These are phyloP conservation scores for Falco concolor DNA, from an alignment of 2,797 vertebrate species.

Conservation along the genomic window DNA sequence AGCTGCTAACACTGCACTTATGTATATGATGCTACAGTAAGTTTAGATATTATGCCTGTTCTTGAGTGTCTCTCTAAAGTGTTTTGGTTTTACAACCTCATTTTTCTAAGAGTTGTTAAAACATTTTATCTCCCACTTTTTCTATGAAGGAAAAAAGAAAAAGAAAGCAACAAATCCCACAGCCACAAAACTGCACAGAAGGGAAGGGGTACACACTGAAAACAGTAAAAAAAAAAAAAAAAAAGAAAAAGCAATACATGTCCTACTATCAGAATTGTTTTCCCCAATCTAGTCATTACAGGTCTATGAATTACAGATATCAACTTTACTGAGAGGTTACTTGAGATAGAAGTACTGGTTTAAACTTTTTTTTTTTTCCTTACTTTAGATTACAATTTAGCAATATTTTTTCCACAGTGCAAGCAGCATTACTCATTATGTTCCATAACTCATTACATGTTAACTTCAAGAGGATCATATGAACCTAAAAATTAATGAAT, in stretches of 20 bases:
- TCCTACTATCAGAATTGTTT: neutral
- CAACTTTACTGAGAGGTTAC: neutral
- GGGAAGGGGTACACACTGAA: neutral
- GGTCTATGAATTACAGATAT: neutral
- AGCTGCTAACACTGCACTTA: neutral
- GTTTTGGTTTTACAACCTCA: neutral
- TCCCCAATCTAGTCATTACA: neutral
- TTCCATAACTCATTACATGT: neutral
- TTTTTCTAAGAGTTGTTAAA: neutral
- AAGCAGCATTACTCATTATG: neutral
- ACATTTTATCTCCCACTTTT: neutral
- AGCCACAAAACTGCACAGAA: neutral
- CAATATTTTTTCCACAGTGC: neutral
- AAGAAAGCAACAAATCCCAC: neutral
- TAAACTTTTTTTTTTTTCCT: neutral
- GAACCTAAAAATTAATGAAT: neutral
- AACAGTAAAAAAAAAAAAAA: neutral
- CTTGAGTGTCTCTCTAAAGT: neutral
- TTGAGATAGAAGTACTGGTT: neutral
- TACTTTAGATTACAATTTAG: neutral
- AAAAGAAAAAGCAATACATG: neutral
- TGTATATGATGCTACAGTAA: neutral
- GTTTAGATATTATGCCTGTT: neutral
- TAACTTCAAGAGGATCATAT: neutral
- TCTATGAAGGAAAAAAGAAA: neutral